Conservation (phyloP, 2,113 vertebrate genomes). For the Synchiropus splendidus region DNA sequence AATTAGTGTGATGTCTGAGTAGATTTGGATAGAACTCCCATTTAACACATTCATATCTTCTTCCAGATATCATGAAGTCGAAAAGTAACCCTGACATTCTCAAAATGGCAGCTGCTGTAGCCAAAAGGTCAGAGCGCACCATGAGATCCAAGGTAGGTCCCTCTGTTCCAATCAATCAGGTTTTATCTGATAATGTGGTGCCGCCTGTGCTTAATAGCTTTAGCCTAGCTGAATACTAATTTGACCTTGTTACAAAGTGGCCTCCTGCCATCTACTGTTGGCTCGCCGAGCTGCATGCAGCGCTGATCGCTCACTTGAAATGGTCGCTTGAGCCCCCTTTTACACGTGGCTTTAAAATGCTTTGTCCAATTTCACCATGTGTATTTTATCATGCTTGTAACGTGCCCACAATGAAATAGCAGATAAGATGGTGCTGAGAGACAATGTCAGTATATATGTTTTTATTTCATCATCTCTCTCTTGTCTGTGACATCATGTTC, state of each 20-base stretch:
- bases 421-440: no score
- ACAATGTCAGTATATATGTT: no score
- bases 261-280: slow-evolving; percentile 49
- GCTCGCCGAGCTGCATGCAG: slow-evolving; percentile 10
- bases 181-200: no score
- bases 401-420: no score
- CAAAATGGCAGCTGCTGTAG: slow-evolving; percentile 73
- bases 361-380: no score
- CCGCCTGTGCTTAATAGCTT: no score
- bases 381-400: no score
- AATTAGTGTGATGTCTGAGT: no score
- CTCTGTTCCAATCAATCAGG: neutral
- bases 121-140: slow-evolving; percentile 71
- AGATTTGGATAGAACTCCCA: neutral
- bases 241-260: neutral
- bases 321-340: slow-evolving; percentile 3
- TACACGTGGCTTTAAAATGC: no score
- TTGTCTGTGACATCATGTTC: no score
- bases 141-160: slow-evolving; percentile 71
- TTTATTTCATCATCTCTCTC: no score
- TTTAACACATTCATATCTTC: neutral
- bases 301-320: neutral
- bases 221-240: no score
- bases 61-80: slow-evolving; percentile 74
- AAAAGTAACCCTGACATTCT: slow-evolving; percentile 78